Base-by-base conservation (phyloP, 2,888 invertebrate genomes). In the Drosophila niveifrons region DNA sequence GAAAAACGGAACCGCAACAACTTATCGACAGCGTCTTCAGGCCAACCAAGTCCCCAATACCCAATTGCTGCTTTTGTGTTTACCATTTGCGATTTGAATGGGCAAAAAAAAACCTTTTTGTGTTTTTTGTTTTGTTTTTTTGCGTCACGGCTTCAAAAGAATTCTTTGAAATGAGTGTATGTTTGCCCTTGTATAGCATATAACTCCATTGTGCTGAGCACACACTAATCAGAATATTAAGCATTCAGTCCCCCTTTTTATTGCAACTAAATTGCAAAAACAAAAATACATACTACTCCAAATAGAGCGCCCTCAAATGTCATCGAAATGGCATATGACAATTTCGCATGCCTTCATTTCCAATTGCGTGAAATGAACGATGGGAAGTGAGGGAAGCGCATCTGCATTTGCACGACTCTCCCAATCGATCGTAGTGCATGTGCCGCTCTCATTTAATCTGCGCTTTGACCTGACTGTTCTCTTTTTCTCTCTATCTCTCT, bases 61-160 rank as follows among this genome's bases (percentile, higher is more conserved):
- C 50, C 74, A 67, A 72, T 66, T 66, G 44, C 63, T 23, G 51
- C 34, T 52, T 13, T 46, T 23, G 46, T 69, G 28, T 71, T 71
- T 71, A 71, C 53, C 71, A 71, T 71, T 72, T 55, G 57, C 50
- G 23, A 57, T 74, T 62, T 67, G 43, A 74, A 74, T 73, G 68
- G 46, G 34, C 50, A 62, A 34, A 69, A 71, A 48, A 52, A 41
- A 50, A 34, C 58, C n/a, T n/a, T n/a, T n/a, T n/a, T n/a, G n/a
- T n/a, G n/a, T n/a, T 34, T 57, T 73, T 23, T 23, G 6, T 23
- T 3, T 23, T 6, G 2, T 23, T 61, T 48, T 57, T 73, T 62
- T 46, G 56, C 65, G 70, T 71, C 63, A 69, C 43, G 62, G 46
- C 17, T 46, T 71, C 39, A 18, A 34, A 39, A 50, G 41, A 62